Evolutionary conservation across 2,888 invertebrate genomes (phyloP).

Genomic region (Ectemnius cavifrons): DNA sequence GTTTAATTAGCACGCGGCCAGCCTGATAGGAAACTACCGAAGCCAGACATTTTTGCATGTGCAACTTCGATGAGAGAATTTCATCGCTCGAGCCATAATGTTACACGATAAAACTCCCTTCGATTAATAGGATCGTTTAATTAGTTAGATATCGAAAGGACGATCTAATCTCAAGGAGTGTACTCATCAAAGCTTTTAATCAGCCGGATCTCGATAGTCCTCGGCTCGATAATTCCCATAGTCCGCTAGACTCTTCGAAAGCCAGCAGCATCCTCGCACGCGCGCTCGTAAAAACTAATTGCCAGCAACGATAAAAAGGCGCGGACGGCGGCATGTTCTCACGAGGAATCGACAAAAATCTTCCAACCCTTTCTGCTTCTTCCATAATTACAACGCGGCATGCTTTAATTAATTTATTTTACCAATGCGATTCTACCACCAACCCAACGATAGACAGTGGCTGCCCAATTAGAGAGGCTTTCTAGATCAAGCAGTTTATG

Average conservation of each 20-base stretch:
- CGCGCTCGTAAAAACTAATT: constrained; percentile 46
- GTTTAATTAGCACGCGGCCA: constrained; percentile 53
- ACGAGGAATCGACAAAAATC: constrained; percentile 18
- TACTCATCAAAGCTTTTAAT: neutral
- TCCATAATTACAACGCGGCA: constrained; percentile 36
- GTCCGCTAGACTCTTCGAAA: neutral
- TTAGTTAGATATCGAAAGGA: too few species aligned
- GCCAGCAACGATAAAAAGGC: constrained; percentile 33
- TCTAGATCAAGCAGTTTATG: constrained; percentile 36
- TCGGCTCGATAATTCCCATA: neutral
- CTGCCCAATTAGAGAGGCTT: constrained; percentile 30
- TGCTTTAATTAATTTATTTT: constrained; percentile 44
- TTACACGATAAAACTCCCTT: neutral
- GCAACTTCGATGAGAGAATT: constrained; percentile 27
- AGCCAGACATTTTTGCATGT: neutral
- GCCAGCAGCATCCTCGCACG: neutral
- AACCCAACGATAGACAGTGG: constrained; percentile 14
- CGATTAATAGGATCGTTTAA: too few species aligned
- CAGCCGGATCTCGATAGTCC: neutral
- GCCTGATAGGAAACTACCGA: constrained; percentile 11
- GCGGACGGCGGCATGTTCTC: constrained; percentile 27
- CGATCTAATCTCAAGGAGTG: too few species aligned
- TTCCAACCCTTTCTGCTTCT: constrained; percentile 8
- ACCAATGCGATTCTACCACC: constrained; percentile 1
- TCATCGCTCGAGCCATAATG: constrained; percentile 10